Conservation (phyloP, 1,140 invertebrate species). For the Solenopsis invicta region DNA sequence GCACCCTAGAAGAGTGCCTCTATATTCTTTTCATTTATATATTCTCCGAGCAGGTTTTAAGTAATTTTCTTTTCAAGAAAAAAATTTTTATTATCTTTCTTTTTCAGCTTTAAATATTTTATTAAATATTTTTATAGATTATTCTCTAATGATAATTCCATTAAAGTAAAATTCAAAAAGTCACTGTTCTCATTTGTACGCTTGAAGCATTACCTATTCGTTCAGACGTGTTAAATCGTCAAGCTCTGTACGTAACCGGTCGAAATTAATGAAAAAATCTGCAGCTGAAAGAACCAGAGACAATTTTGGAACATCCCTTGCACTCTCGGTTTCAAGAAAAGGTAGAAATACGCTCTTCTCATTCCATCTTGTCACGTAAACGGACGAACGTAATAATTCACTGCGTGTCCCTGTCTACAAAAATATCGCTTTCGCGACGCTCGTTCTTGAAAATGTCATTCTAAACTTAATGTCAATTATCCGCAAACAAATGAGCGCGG, state of each 20-base stretch:
- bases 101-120: not conserved
- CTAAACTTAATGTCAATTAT: conserved; percentile 58
- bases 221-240: conserved; percentile 2
- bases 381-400: conserved; percentile 65
- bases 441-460: conserved; percentile 45
- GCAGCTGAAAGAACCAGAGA: conserved; percentile 12
- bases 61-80: not conserved
- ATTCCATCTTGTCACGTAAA: conserved; percentile 50
- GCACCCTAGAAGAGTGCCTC: not conserved
- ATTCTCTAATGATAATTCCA: not conserved
- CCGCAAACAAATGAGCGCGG: conserved; percentile 52
- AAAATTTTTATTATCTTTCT: not conserved
- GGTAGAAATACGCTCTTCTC: conserved; percentile 18
- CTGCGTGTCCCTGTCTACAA: conserved; percentile 18
- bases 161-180: not conserved
- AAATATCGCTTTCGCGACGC: conserved; percentile 31
- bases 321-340: not conserved
- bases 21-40: conserved; percentile 14
- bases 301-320: conserved; percentile 35
- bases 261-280: conserved; percentile 49
- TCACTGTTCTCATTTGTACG: not conserved
- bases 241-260: not conserved
- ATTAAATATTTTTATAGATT: conserved; percentile 20
- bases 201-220: conserved; percentile 2
- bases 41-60: not conserved